Evolutionary conservation across 1,140 invertebrate genomes (phyloP).

Genomic region (Dinothrombium tinctorium): DNA sequence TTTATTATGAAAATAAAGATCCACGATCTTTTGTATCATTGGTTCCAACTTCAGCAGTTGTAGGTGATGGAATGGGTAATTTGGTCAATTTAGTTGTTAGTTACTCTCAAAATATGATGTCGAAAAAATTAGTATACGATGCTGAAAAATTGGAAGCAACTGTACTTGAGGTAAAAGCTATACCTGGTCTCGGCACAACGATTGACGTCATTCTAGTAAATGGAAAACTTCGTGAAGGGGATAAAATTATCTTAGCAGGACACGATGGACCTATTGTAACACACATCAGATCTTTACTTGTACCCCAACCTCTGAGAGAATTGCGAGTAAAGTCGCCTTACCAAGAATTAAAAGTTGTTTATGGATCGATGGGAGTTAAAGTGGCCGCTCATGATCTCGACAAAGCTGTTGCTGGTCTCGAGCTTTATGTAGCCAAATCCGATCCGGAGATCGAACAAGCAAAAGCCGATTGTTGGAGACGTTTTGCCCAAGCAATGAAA

Average conservation of each 20-base stretch:
- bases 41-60: slow-evolving; percentile 90
- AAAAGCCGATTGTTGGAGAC: slow-evolving; percentile 23
- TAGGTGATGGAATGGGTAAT: slow-evolving; percentile 90
- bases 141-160: slow-evolving; percentile 83
- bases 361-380: slow-evolving; percentile 92
- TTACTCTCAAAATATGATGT: slow-evolving; percentile 65
- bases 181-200: slow-evolving; percentile 88
- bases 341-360: slow-evolving; percentile 78
- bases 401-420: slow-evolving; percentile 71
- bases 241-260: slow-evolving; percentile 81
- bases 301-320: slow-evolving; percentile 94
- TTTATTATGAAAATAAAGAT: slow-evolving; percentile 92
- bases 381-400: slow-evolving; percentile 93
- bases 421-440: slow-evolving; percentile 61
- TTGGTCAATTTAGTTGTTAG: slow-evolving; percentile 76
- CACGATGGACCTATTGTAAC: slow-evolving; percentile 96
- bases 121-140: slow-evolving; percentile 60
- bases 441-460: slow-evolving; percentile 77
- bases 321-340: slow-evolving; percentile 93
- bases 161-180: slow-evolving; percentile 95
- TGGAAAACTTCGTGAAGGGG: slow-evolving; percentile 68
- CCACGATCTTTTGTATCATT: slow-evolving; percentile 73
- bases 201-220: slow-evolving; percentile 97
- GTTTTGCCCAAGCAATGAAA: slow-evolving; percentile 46
- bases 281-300: slow-evolving; percentile 81